A percentile compares a stretch with the other conserved stretches of the same genome.
These are phyloP conservation scores for Narcine bancroftii DNA, from an alignment of 2,113 vertebrate genomes.

Conservation along the genomic window DNA sequence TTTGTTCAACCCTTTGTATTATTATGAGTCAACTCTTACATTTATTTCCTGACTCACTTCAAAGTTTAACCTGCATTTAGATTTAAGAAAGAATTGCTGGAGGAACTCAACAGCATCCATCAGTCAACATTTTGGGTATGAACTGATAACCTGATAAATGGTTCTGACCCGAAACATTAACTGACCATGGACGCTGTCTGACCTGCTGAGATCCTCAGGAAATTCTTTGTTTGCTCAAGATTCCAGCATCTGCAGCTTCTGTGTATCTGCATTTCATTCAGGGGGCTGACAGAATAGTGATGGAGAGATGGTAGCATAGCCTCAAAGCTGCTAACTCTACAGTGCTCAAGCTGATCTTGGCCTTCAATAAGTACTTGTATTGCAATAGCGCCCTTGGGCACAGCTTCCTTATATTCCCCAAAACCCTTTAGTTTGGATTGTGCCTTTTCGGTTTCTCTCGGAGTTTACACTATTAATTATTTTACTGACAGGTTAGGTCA, in stretches of 20 bases:
- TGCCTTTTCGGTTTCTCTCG: not conserved
- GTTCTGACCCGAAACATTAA: too few species aligned
- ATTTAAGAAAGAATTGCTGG: too few species aligned
- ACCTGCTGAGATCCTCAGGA: too few species aligned
- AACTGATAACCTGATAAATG: too few species aligned
- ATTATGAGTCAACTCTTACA: not conserved
- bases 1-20: not conserved
- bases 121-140: too few species aligned
- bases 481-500: constrained; percentile 2
- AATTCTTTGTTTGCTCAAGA: too few species aligned
- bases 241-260: too few species aligned
- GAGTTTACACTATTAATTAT: not conserved
- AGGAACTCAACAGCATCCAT: too few species aligned
- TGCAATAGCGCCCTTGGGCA: not conserved
- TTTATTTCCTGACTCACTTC: not conserved
- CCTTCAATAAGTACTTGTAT: not conserved
- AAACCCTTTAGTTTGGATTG: not conserved
- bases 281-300: too few species aligned
- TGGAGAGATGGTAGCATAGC: not conserved
- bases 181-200: too few species aligned
- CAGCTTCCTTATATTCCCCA: constrained; percentile 1
- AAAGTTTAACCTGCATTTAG: not conserved
- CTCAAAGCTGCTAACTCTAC: not conserved
- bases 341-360: not conserved
- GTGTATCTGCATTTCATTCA: too few species aligned